Conservation (phyloP, 2,797 vertebrate genomes). For the Amniataba percoides region DNA sequence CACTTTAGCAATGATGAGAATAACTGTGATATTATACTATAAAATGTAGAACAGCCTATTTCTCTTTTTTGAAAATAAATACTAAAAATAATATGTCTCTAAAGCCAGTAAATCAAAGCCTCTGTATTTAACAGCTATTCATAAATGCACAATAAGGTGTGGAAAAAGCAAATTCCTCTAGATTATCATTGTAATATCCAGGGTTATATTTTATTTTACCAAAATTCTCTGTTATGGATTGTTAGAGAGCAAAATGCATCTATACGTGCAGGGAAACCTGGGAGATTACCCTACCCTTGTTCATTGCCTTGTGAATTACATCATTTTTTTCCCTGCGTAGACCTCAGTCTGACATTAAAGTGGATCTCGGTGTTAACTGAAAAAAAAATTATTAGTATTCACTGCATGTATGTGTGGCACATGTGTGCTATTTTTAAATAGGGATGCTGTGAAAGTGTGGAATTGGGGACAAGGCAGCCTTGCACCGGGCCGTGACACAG, state of each 20-base stretch:
- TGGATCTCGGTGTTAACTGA: conserved; percentile 37
- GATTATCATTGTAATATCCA: neutral
- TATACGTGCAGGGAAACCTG: neutral
- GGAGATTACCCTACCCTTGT: conserved; percentile 30
- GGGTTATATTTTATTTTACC: neutral
- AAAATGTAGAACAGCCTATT: neutral
- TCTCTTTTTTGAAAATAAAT: neutral
- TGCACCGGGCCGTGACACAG: conserved; percentile 87
- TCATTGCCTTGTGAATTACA: conserved; percentile 28
- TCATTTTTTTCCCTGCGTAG: conserved; percentile 33
- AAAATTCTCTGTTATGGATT: conserved; percentile 1
- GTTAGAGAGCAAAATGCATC: neutral
- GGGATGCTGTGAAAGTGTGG: conserved; percentile 83
- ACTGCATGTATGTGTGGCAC: conserved; percentile 67
- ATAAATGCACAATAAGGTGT: neutral
- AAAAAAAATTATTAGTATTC: conserved; percentile 63
- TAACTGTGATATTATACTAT: neutral
- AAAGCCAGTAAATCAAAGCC: neutral
- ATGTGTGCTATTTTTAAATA: conserved; percentile 81
- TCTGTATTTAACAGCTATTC: neutral
- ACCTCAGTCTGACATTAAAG: conserved; percentile 63
- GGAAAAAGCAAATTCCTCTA: neutral
- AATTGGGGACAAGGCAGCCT: conserved; percentile 87
- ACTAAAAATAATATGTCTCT: neutral
- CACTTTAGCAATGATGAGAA: conserved; percentile 12